Percentiles rank a stretch among this genome's conserved stretches.
Evolutionary conservation across 2,888 invertebrate species (phyloP).

Genomic region (Zygaena filipendulae): DNA sequence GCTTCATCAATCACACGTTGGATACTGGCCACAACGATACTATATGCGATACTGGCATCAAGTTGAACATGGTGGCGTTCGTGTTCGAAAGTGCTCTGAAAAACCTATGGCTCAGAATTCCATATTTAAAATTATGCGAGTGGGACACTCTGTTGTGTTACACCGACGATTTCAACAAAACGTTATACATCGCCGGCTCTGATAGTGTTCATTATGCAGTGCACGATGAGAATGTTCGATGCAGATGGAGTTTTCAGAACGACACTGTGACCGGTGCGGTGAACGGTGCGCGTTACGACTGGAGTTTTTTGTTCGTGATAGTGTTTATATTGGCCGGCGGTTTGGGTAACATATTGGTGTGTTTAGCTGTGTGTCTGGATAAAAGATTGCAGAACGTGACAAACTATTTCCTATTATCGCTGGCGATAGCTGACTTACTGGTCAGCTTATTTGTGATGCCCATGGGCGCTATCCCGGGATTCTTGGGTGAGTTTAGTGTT

Average conservation of each 20-base stretch:
- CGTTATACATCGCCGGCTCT: slow-evolving; percentile 40
- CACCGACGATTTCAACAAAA: slow-evolving; percentile 35
- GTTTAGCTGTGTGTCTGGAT: slow-evolving; percentile 92
- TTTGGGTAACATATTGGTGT: slow-evolving; percentile 92
- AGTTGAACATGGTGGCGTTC: slow-evolving; percentile 44
- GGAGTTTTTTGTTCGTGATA: slow-evolving; percentile 86
- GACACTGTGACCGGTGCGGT: slow-evolving; percentile 24
- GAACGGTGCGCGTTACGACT: slow-evolving; percentile 69
- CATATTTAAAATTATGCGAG: slow-evolving; percentile 36
- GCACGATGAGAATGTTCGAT: slow-evolving; percentile 38
- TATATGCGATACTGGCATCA: slow-evolving; percentile 46
- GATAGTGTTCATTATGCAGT: slow-evolving; percentile 23
- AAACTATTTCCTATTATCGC: slow-evolving; percentile 93
- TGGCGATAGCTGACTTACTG: slow-evolving; percentile 93
- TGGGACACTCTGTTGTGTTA: slow-evolving; percentile 41
- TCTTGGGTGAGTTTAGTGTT: slow-evolving; percentile 90
- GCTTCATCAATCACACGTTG: slow-evolving; percentile 34
- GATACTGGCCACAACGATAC: slow-evolving; percentile 37
- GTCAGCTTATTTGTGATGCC: slow-evolving; percentile 97
- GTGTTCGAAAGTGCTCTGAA: slow-evolving; percentile 52
- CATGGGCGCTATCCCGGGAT: slow-evolving; percentile 91
- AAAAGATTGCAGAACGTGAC: slow-evolving; percentile 93
- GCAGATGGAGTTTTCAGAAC: slow-evolving; percentile 43
- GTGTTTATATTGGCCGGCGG: slow-evolving; percentile 90
- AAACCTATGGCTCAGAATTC: slow-evolving; percentile 47